These are phyloP conservation scores for Porites lobata DNA, from an alignment of 92 coral and sea anemone genomes.

Conservation along the genomic window DNA sequence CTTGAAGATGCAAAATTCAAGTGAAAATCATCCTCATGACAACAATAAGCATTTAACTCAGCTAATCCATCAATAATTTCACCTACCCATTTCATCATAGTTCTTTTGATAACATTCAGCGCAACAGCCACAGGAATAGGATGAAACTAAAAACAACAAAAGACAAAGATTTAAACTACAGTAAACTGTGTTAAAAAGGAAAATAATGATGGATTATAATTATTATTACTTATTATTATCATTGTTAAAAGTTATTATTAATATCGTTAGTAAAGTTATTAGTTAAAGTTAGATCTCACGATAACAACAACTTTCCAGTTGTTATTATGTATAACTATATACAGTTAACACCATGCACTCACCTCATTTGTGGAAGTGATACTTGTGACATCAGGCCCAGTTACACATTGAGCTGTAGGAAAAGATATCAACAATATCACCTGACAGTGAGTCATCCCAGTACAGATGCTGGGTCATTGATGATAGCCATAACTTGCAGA, in stretches of 20 bases:
- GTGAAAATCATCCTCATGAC: too few relatives aligned
- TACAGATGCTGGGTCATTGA: too few relatives aligned
- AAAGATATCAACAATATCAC: not conserved
- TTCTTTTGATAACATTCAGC: conserved; percentile 71
- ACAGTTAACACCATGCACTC: not conserved
- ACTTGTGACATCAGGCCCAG: conserved; percentile 73
- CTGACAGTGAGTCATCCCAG: not conserved
- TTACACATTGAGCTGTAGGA: conserved; percentile 80
- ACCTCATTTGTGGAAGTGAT: conserved; percentile 67
- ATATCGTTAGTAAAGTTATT: too few relatives aligned
- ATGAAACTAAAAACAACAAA: conserved; percentile 64
- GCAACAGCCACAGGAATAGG: conserved; percentile 89
- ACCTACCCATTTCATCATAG: conserved; percentile 88
- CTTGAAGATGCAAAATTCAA: not conserved
- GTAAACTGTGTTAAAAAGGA: not conserved
- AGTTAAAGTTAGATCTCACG: too few relatives aligned
- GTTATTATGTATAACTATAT: too few relatives aligned
- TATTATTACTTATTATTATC: too few relatives aligned
- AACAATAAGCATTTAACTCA: too few relatives aligned
- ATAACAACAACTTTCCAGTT: not conserved
- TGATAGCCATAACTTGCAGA: too few relatives aligned
- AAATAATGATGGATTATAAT: too few relatives aligned
- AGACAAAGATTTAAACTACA: not conserved
- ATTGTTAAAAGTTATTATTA: too few relatives aligned
- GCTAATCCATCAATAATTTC: not conserved